Evolutionary conservation across 2,888 invertebrate species (phyloP).

Genomic region (Coecobrya sp.): DNA sequence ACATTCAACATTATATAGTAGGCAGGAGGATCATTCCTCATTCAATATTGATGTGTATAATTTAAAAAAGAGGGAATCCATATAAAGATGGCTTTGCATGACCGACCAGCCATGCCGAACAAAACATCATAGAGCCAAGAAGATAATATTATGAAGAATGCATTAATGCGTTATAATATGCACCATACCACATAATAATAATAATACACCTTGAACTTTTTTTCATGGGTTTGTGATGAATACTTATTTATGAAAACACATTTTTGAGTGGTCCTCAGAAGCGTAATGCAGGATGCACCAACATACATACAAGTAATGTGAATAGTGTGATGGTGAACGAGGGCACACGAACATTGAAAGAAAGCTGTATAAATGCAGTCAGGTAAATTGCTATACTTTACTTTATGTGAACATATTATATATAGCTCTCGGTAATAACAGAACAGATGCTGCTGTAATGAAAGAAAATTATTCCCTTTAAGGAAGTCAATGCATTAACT

Average conservation of each 20-base stretch:
- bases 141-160: constrained; percentile 16
- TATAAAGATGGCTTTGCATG: constrained; percentile 29
- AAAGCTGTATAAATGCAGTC: constrained; percentile 51
- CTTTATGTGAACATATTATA: background rate
- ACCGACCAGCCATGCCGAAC: constrained; percentile 59
- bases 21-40: background rate
- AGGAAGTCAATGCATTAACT: constrained; percentile 29
- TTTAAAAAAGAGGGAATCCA: constrained; percentile 63
- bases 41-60: constrained; percentile 28
- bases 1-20: constrained; percentile 23
- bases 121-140: background rate
- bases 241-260: constrained; percentile 20
- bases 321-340: constrained; percentile 2
- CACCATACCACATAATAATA: constrained; percentile 4
- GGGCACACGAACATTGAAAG: constrained; percentile 27
- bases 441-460: background rate
- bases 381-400: background rate
- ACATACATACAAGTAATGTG: background rate
- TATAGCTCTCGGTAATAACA: background rate
- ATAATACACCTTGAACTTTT: constrained; percentile 67
- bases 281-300: background rate
- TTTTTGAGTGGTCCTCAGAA: background rate
- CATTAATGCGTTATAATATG: background rate
- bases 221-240: constrained; percentile 34
- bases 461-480: constrained; percentile 34